Percentiles rank a stretch among this genome's conserved stretches.
phyloP scores from a whole-genome alignment of 37 sponge, comb jelly and placozoan species.

The Hexactinellida sp. region DNA sequence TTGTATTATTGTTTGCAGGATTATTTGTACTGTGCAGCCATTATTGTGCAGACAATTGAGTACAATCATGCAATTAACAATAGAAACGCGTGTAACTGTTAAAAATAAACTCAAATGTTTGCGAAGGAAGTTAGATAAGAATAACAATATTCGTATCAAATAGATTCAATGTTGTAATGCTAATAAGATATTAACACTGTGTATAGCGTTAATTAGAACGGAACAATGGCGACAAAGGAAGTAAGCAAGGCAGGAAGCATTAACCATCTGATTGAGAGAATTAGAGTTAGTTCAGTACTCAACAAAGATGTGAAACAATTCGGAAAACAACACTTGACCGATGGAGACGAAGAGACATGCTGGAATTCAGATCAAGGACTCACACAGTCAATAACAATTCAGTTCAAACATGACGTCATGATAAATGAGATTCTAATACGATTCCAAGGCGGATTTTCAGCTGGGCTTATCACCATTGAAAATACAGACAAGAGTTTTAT shows the following conservation, averaged over 20 bases:
- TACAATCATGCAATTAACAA: too few relatives aligned
- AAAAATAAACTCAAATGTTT: too few relatives aligned
- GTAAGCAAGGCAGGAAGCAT: neutral
- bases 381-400: constrained; percentile 43
- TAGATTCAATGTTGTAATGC: too few relatives aligned
- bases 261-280: neutral
- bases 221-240: too few relatives aligned
- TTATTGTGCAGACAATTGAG: too few relatives aligned
- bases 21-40: too few relatives aligned
- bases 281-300: constrained; percentile 79
- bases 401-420: constrained; percentile 35
- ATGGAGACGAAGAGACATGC: constrained; percentile 79
- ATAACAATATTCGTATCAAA: too few relatives aligned
- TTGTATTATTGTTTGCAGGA: too few relatives aligned
- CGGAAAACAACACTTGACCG: constrained; percentile 88
- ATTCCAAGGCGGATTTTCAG: constrained; percentile 90
- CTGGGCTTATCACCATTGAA: constrained; percentile 8
- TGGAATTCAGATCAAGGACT: constrained; percentile 93
- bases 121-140: too few relatives aligned
- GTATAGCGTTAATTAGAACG: too few relatives aligned
- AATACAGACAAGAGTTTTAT: constrained; percentile 18
- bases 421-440: constrained; percentile 28
- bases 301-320: constrained; percentile 65
- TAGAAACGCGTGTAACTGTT: too few relatives aligned
- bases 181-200: too few relatives aligned